These are phyloP conservation scores for Acanthurus tractus DNA, from an alignment of 2,797 vertebrate species.

Conservation along the genomic window DNA sequence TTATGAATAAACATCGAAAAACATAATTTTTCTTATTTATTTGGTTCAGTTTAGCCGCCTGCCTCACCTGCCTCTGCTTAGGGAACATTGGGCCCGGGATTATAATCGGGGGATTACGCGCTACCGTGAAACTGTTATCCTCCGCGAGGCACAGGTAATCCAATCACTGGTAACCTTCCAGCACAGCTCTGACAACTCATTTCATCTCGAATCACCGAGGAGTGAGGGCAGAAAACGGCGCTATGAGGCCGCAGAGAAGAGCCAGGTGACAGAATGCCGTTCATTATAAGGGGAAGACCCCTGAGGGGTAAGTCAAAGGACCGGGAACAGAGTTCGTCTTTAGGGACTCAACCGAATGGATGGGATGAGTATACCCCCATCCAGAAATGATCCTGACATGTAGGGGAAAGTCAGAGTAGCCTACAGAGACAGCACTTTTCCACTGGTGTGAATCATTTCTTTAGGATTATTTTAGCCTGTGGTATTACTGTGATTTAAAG, in stretches of 20 bases:
- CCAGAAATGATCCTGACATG: conserved; percentile 5
- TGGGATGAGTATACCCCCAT: conserved; percentile 14
- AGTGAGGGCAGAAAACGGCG: conserved; percentile 67
- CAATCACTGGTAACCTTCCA: conserved; percentile 88
- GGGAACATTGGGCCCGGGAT: conserved; percentile 82
- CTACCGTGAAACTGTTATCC: conserved; percentile 91
- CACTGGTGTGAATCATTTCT: not conserved
- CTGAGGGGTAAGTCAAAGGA: conserved; percentile 78
- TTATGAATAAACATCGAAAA: not conserved
- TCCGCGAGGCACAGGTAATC: conserved; percentile 91
- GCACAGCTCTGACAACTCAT: conserved; percentile 79
- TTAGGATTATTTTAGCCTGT: not conserved
- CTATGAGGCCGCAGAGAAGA: conserved; percentile 71
- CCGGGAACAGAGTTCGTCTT: not conserved
- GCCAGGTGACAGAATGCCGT: conserved; percentile 84
- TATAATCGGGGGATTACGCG: conserved; percentile 92
- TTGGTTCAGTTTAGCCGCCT: conserved; percentile 22
- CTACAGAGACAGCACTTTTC: not conserved
- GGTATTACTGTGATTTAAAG: not conserved
- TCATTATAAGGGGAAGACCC: conserved; percentile 80
- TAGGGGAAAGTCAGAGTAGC: not conserved
- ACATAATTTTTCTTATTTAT: not conserved
- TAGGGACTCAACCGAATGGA: not conserved
- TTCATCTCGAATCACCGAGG: conserved; percentile 58
- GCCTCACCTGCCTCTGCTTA: conserved; percentile 47